These are phyloP conservation scores for Salvelinus namaycush DNA, from an alignment of 2,113 vertebrate genomes.

Conservation along the genomic window DNA sequence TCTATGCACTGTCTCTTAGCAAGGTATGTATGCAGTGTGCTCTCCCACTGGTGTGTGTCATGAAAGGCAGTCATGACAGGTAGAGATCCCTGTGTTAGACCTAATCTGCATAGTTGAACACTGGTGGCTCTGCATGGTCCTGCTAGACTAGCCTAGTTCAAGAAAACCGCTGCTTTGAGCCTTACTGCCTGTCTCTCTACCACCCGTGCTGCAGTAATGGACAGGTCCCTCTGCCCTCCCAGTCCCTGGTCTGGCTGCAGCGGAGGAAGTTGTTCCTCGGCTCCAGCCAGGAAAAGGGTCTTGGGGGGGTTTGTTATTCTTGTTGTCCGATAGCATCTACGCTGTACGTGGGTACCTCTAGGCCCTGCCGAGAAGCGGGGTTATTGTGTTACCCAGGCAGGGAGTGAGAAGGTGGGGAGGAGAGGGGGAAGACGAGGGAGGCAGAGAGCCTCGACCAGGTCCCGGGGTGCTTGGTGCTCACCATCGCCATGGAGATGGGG, in stretches of 20 bases:
- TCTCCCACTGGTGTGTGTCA: too few relatives aligned
- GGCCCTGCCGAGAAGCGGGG: slow-evolving; percentile 35
- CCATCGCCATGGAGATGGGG: slow-evolving; percentile 54
- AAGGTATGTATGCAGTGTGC: too few relatives aligned
- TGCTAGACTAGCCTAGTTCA: not conserved
- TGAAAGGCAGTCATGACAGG: not conserved
- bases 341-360: slow-evolving; percentile 73
- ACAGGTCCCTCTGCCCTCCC: slow-evolving; percentile 40
- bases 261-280: slow-evolving; percentile 83
- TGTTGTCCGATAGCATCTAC: slow-evolving; percentile 82
- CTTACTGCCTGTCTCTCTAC: slow-evolving; percentile 15
- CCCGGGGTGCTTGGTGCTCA: not conserved
- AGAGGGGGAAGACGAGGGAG: slow-evolving; percentile 3
- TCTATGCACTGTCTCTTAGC: too few relatives aligned
- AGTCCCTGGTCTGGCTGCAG: slow-evolving; percentile 31
- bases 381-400: slow-evolving; percentile 71
- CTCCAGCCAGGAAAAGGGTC: slow-evolving; percentile 87
- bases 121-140: not conserved
- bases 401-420: slow-evolving; percentile 34
- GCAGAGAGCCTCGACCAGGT: not conserved
- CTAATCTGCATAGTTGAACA: not conserved
- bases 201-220: slow-evolving; percentile 53
- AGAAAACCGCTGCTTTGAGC: not conserved
- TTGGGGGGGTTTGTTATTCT: slow-evolving; percentile 82
- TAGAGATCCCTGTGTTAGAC: not conserved